phyloP scores from a whole-genome alignment of 2,888 invertebrate genomes.

The Heteromyza rotundicornis region DNA sequence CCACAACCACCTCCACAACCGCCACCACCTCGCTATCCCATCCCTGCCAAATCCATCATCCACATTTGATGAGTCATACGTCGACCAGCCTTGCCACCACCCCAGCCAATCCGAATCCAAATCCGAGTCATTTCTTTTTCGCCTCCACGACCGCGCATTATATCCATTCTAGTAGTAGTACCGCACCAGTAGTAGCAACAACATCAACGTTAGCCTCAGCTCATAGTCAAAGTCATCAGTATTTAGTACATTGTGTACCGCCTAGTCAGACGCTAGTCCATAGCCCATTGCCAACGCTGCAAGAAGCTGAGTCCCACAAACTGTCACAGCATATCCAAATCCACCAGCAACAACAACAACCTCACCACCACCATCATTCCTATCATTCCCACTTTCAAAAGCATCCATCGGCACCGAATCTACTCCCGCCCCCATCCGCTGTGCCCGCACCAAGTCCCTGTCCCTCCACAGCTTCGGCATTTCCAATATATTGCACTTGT shows the following conservation, averaged over 20 bases:
- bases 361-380: conserved; percentile 30
- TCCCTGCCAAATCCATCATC: neutral
- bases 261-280: conserved; percentile 48
- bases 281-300: conserved; percentile 56
- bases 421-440: conserved; percentile 44
- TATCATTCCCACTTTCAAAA: conserved; percentile 57
- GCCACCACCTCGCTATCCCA: neutral
- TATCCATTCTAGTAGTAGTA: conserved; percentile 7
- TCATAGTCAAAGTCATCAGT: conserved; percentile 59
- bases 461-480: conserved; percentile 52
- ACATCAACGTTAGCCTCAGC: conserved; percentile 48
- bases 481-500: conserved; percentile 54
- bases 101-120: neutral
- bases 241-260: conserved; percentile 58
- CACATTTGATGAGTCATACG: too few species aligned
- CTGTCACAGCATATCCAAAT: conserved; percentile 32
- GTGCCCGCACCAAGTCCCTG: conserved; percentile 50
- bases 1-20: conserved; percentile 15
- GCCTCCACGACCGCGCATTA: conserved; percentile 14
- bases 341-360: neutral
- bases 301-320: conserved; percentile 48
- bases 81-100: too few species aligned
- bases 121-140: conserved; percentile 10
- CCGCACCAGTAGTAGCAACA: conserved; percentile 56
- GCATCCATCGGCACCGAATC: conserved; percentile 57